Base-by-base conservation (phyloP, 1,140 invertebrate species). In the Aphaenogaster ashmeadi region DNA sequence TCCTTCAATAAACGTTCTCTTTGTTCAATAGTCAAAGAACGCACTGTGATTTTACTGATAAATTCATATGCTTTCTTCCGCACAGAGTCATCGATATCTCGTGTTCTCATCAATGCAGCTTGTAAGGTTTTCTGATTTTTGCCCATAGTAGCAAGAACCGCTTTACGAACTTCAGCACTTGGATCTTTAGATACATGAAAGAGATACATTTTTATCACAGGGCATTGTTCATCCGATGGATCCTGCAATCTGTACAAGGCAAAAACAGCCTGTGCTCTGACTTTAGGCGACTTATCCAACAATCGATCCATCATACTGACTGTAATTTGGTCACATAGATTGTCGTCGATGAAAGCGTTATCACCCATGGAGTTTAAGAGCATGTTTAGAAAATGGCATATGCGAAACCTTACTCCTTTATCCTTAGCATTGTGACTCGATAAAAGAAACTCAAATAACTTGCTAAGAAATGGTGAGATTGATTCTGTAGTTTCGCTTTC, bases 231-330 rank as follows among this genome's bases (percentile, higher is more conserved):
- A 91, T 98, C 97, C 38, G 96, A 95, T 0, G 98, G 98, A 90
- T 98, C 97, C 94, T 99, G 98, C 4, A 99, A 95, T 56, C 98
- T 96, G 33, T 97, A 96, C 21, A 99, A 95, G n/a, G 98, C 98
- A 44, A 97, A 92, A 0, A 98, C 97, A 18, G 98, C 98, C 92
- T 98, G 97, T 54, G 97, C 96, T 58, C 98, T 95, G 0, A 98
- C 97, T 86, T 96, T 96, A 5, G 97, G 96, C n/a, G 97, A 96
- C 44, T 96, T 97, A 92, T 98, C 98, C 94, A 97, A 94, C 5
- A 98, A 94, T 52, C 97, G 93, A 41, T 97, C 96, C 9, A 97
- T 95, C 97, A 98, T 98, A 54, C 96, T 96, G 18, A 95, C 94
- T 62, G 97, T 96, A 50, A 98, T 97, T 85, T 96, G 96, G 88